phyloP scores from a whole-genome alignment of 2,113 vertebrate genomes.

The Haemorhous mexicanus region DNA sequence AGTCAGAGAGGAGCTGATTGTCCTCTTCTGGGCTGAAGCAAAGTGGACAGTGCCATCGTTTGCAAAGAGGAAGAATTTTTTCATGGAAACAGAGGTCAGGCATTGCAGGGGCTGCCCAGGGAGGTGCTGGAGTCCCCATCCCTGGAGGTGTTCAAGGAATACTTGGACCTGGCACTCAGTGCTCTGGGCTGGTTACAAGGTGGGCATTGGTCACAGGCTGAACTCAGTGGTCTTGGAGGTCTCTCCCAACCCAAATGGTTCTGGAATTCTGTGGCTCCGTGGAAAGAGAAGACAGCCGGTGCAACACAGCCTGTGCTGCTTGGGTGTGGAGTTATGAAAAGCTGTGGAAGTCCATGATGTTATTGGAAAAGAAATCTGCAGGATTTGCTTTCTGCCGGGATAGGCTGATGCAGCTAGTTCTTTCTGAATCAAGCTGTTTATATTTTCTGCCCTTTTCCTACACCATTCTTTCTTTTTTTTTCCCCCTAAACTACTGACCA shows the following conservation, averaged over 20 bases:
- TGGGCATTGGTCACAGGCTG: neutral
- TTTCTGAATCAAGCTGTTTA: neutral
- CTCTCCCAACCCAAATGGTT: neutral
- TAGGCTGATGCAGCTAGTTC: neutral
- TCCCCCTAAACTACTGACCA: neutral
- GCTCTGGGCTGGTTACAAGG: neutral
- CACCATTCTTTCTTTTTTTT: neutral
- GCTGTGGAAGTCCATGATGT: neutral
- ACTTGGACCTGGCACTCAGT: neutral
- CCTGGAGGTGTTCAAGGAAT: neutral
- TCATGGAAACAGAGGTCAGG: neutral
- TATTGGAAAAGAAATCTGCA: neutral
- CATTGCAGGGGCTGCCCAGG: neutral
- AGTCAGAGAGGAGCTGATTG: neutral
- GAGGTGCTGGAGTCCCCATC: neutral
- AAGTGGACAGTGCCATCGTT: fast-evolving
- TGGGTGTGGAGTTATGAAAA: neutral
- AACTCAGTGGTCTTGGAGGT: neutral
- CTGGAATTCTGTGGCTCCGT: neutral
- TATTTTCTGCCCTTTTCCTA: neutral
- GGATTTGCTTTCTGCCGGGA: neutral
- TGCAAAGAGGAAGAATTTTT: neutral
- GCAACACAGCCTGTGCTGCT: neutral
- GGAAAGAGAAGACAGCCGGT: neutral
- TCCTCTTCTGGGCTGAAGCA: neutral